These are phyloP conservation scores for Caenorhabditis auriculariae DNA, from an alignment of 2,888 invertebrate species.

Conservation along the genomic window DNA sequence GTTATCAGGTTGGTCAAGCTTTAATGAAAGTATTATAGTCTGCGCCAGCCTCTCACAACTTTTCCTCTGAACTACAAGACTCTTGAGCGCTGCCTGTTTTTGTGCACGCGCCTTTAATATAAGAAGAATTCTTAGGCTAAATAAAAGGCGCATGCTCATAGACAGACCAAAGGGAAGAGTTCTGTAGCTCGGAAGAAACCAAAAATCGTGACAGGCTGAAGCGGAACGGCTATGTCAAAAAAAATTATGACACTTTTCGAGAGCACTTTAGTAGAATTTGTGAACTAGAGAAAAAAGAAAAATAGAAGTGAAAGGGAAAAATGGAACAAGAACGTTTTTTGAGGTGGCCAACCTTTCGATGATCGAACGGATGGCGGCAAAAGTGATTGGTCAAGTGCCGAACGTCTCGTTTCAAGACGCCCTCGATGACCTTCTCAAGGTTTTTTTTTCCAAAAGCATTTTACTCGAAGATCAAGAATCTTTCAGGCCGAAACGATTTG, in stretches of 20 bases:
- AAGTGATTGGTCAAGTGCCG: constrained; percentile 27
- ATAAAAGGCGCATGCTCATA: not conserved
- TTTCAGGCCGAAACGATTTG: constrained; percentile 12
- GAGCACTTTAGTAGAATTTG: not conserved
- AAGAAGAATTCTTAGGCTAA: not conserved
- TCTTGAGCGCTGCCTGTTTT: too few species aligned
- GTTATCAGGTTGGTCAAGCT: constrained; percentile 23
- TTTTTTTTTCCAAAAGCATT: constrained; percentile 2
- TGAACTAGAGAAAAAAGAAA: too few species aligned
- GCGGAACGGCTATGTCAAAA: not conserved
- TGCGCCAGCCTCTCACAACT: not conserved
- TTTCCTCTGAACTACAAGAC: not conserved
- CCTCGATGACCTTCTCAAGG: constrained; percentile 26
- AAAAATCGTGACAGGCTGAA: too few species aligned
- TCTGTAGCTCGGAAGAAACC: too few species aligned
- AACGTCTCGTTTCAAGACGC: constrained; percentile 20
- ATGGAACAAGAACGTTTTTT: not conserved
- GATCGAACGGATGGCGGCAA: constrained; percentile 22
- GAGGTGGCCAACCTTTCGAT: constrained; percentile 25
- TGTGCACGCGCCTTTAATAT: too few species aligned
- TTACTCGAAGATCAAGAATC: constrained; percentile 1
- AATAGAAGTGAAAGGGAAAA: too few species aligned
- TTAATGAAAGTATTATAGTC: too few species aligned
- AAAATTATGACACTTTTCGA: not conserved
- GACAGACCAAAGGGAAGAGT: too few species aligned